Evolutionary conservation across 2,113 vertebrate genomes (phyloP), one percentile per base, ranked within the genome.

Genomic region (Cyphomyrus plagiostoma): DNA sequence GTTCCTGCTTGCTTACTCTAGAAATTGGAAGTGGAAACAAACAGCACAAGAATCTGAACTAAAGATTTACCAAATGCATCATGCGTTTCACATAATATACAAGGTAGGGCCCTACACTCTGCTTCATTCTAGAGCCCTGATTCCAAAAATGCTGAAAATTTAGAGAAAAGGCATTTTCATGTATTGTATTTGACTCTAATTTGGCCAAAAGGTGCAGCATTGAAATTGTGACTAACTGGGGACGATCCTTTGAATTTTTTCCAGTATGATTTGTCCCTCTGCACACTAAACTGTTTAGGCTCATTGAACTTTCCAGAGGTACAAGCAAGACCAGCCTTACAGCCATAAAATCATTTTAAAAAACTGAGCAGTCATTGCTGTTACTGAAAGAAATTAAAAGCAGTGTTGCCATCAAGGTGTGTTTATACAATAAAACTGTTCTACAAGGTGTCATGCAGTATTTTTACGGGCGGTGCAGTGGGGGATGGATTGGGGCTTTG

Each of bases 351-450:
- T 39, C n/a, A 80, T 70, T 66, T 0, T 0, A 45, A 70, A 49
- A 74, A 46, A 77, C 10, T 88, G 66, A 80, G 46, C 17, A 89
- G 17, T 56, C 74, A 56, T 58, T 89, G 46, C 50, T 89, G 89
- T 85, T 48, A 19, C 70, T 53, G 48, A 42, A 58, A 21, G 30
- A 82, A 80, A 77, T 80, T 80, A 46, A 80, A 89, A 80, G 70
- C 80, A 85, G 89, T 89, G 77, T 89, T 84, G 35, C 80, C 53
- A 84, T 89, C 52, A 58, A 58, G 82, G 82, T 83, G 82, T 83
- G 89, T 84, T 89, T 89, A 46, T 84, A 89, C 52, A 89, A 89
- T 89, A 89, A 89, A 89, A 84, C 35, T 9, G 50, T 83, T 56
- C 39, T 48, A 42, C 21, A 45, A 62, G 48, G 80, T 62, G 23